Evolutionary conservation across 2,888 invertebrate species (phyloP).

Genomic region (Troides aeacus): DNA sequence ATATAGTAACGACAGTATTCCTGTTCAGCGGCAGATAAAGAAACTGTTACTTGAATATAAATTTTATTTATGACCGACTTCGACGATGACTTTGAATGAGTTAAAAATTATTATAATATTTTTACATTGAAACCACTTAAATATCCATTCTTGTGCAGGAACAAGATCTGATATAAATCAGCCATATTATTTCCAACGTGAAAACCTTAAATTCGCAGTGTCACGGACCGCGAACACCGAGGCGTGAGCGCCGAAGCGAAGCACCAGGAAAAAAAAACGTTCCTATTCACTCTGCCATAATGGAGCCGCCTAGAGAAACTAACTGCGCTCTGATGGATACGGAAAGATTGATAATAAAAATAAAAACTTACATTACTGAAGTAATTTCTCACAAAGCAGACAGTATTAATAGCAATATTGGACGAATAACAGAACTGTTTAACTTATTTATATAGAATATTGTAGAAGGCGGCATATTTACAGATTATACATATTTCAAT

Average conservation of each 20-base stretch:
- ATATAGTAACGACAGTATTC: too few relatives aligned
- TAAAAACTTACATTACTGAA: constrained; percentile 4
- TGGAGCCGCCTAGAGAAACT: constrained; percentile 32
- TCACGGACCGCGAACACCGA: constrained; percentile 48
- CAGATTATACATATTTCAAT: not conserved
- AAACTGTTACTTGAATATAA: too few relatives aligned
- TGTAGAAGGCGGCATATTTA: not conserved
- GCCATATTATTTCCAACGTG: constrained; percentile 28
- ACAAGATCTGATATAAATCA: constrained; percentile 10
- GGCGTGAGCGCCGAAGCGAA: constrained; percentile 55
- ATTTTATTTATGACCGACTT: too few relatives aligned
- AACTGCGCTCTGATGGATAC: constrained; percentile 29
- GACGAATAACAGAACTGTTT: not conserved
- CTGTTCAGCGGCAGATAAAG: too few relatives aligned
- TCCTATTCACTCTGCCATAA: constrained; percentile 48
- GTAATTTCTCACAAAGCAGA: constrained; percentile 3
- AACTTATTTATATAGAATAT: not conserved
- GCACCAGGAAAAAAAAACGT: constrained; percentile 57
- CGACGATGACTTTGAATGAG: too few relatives aligned
- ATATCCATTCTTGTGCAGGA: not conserved
- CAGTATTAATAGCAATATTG: not conserved
- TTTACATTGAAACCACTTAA: not conserved
- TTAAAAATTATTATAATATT: not conserved
- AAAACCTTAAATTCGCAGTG: constrained; percentile 55
- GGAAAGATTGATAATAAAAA: constrained; percentile 9